Evolutionary conservation across 2,113 vertebrate species (phyloP), one percentile per base, ranked within the genome.

Genomic region (Cricetomys ansorgei): DNA sequence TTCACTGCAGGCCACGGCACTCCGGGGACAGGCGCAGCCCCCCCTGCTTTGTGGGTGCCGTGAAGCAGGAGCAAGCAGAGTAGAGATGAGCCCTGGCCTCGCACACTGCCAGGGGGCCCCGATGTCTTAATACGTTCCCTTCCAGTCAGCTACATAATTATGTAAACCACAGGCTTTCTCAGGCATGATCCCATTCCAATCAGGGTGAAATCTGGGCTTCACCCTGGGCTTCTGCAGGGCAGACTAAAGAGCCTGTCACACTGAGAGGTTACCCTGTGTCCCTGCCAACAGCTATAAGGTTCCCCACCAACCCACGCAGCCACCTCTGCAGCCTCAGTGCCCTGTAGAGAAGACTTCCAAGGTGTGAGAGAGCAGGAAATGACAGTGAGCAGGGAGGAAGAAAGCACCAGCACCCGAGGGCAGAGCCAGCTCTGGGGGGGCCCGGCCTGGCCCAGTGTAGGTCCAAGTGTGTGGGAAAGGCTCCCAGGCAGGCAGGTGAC

Each of bases 301-400:
- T n/a, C n/a, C n/a, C n/a, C n/a, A n/a, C n/a, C n/a, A n/a, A n/a
- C n/a, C n/a, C n/a, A n/a, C n/a, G n/a, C n/a, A n/a, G n/a, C n/a
- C n/a, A n/a, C n/a, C n/a, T n/a, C 43, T 27, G 57, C 50, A 27
- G 3, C 13, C 12, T 45, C 3, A 59, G 1, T 55, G 43, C 45
- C 25, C 0, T 11, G 0, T 7, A 8, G 16, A 15, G 2, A 1
- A 1, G 2, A 40, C 8, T 40, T 21, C 27, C 10, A 12, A 0
- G 8, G 1, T 8, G 10, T 1, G 5, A 27, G 21, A 65, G 43
- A 21, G 4, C n/a, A 10, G 1, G 45, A 55, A 27, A 27, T 4
- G 17, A 37, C 3, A 34, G 11, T 27, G 13, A 1, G 16, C 0
- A 0, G 17, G 37, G 45, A 40, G 19, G 16, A 7, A 7, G 43